Percentiles rank a stretch among this genome's conserved stretches.
Conservation (phyloP, 2,797 vertebrate genomes). For the Sitta carolinensis region DNA sequence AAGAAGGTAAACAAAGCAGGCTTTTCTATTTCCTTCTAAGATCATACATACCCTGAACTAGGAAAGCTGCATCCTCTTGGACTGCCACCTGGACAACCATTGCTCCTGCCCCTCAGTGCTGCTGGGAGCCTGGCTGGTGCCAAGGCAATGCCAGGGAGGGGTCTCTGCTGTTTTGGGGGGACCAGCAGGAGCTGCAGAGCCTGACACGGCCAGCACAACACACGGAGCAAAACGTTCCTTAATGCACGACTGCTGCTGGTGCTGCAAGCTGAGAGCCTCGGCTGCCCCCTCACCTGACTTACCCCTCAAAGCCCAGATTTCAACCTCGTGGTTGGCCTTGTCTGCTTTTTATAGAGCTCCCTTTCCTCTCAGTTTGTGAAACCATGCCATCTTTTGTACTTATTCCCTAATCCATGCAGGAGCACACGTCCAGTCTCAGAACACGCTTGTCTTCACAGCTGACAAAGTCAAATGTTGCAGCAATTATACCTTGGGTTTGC, state of each 20-base stretch:
- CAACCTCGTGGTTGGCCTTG: not conserved
- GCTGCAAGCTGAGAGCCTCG: not conserved
- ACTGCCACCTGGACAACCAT: not conserved
- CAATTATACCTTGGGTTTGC: not conserved
- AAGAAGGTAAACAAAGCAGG: not conserved
- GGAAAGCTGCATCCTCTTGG: not conserved
- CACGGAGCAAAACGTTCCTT: fast-evolving
- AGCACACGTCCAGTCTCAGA: fast-evolving
- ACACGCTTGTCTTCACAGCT: fast-evolving
- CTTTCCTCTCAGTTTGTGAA: not conserved
- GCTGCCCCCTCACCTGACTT: not conserved
- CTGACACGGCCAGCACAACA: not conserved
- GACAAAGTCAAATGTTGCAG: not conserved
- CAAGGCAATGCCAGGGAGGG: not conserved
- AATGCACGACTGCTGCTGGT: not conserved
- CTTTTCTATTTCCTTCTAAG: not conserved
- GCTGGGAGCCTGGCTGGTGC: not conserved
- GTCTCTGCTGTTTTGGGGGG: not conserved
- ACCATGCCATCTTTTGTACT: not conserved
- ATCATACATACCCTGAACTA: not conserved
- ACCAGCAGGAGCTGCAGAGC: not conserved
- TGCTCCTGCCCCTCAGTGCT: not conserved
- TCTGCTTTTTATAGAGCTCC: not conserved
- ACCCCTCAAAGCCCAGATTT: not conserved
- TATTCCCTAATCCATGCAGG: not conserved